Conservation (phyloP, 2,797 vertebrate genomes). For the Taenioides sp. region DNA sequence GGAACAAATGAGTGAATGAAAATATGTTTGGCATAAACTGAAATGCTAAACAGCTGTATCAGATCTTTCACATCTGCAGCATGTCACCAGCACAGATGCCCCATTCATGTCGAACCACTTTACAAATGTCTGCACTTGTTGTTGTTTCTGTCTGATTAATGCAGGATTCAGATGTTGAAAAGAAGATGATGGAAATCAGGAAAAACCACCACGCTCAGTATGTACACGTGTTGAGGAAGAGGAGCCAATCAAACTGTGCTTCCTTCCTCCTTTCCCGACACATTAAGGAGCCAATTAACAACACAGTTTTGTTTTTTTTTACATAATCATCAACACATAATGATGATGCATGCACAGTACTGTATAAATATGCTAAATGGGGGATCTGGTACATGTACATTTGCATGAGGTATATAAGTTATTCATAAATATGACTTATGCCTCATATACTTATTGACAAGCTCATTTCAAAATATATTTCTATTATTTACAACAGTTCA, state of each 20-base stretch:
- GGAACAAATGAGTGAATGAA: constrained; percentile 16
- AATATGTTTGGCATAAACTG: constrained; percentile 11
- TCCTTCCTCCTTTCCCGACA: constrained; percentile 48
- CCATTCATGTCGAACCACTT: constrained; percentile 49
- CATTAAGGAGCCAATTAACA: constrained; percentile 37
- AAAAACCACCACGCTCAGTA: constrained; percentile 19
- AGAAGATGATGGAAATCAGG: constrained; percentile 22
- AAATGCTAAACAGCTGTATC: constrained; percentile 23
- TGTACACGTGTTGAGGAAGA: constrained; percentile 10
- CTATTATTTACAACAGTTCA: too few species aligned
- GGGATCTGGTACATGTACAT: background rate
- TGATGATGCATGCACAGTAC: constrained; percentile 18
- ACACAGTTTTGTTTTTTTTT: constrained; percentile 28
- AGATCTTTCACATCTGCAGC: constrained; percentile 10
- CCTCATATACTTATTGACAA: too few species aligned
- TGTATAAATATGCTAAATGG: constrained; percentile 29
- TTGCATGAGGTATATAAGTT: too few species aligned
- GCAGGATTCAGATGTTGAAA: constrained; percentile 32
- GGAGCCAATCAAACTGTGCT: constrained; percentile 19
- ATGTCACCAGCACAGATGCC: constrained; percentile 56
- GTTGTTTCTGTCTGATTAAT: constrained; percentile 23
- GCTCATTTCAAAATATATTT: too few species aligned
- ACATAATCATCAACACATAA: constrained; percentile 16
- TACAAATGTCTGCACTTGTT: constrained; percentile 25
- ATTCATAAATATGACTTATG: too few species aligned